phyloP scores from a whole-genome alignment of 2,113 vertebrate species.

The Capra hircus region DNA sequence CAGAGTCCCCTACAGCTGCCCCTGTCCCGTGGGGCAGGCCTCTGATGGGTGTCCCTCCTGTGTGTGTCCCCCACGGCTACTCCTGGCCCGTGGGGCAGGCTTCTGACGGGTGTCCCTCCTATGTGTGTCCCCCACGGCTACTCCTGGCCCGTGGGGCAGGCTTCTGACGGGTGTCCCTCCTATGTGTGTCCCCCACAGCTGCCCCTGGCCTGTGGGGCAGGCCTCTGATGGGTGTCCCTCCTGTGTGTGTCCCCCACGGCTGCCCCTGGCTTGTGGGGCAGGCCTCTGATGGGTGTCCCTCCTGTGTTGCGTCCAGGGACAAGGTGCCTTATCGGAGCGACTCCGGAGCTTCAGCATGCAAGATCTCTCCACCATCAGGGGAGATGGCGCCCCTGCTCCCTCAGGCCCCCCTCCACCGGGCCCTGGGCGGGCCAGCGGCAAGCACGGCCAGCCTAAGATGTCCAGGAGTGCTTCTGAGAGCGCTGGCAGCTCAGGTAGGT shows the following conservation, averaged over 20 bases:
- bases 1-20: not conserved
- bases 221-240: not conserved
- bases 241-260: not conserved
- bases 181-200: not conserved
- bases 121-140: not conserved
- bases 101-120: not conserved
- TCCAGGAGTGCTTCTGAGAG: slow-evolving; percentile 93
- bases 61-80: not conserved
- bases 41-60: not conserved
- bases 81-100: not conserved
- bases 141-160: not conserved
- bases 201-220: not conserved
- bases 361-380: slow-evolving; percentile 91
- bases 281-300: not conserved
- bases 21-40: not conserved
- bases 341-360: slow-evolving; percentile 99
- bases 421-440: slow-evolving; percentile 79
- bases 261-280: not conserved
- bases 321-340: slow-evolving; percentile 95
- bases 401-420: slow-evolving; percentile 61
- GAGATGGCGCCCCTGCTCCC: slow-evolving; percentile 79
- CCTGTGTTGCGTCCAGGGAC: slow-evolving; percentile 82
- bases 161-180: not conserved
- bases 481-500: slow-evolving; percentile 85
- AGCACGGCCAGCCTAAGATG: slow-evolving; percentile 87